These are phyloP conservation scores for Lepus oiostolus DNA, from an alignment of 2,797 vertebrate species.

Conservation along the genomic window DNA sequence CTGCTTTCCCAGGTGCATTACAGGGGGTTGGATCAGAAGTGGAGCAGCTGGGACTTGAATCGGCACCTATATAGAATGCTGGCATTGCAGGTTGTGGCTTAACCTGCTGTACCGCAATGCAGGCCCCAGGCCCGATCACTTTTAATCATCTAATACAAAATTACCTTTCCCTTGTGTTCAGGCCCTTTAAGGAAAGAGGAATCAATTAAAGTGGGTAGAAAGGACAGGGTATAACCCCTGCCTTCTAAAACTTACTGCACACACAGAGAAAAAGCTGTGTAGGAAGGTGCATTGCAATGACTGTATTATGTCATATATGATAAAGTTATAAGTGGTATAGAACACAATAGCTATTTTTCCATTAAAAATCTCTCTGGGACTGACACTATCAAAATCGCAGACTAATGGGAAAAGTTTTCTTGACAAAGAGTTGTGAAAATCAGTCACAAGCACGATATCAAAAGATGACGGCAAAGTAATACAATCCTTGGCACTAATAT, in stretches of 20 bases:
- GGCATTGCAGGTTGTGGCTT: too few relatives aligned
- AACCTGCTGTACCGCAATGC: too few relatives aligned
- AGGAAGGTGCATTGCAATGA: background rate
- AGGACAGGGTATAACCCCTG: background rate
- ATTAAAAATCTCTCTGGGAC: background rate
- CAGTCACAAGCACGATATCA: background rate
- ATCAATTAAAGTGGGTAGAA: background rate
- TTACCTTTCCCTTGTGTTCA: background rate
- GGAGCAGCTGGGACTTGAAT: too few relatives aligned
- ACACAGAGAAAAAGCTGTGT: background rate
- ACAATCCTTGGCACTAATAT: background rate
- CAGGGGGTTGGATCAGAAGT: too few relatives aligned
- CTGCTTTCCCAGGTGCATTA: too few relatives aligned
- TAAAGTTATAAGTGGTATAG: background rate
- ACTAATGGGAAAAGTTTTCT: background rate
- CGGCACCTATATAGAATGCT: too few relatives aligned
- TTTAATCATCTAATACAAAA: constrained; percentile 10
- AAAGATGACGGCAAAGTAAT: constrained; percentile 1
- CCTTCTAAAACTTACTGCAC: background rate
- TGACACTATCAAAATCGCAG: background rate
- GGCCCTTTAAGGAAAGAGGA: background rate
- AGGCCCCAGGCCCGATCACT: background rate
- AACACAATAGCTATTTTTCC: background rate
- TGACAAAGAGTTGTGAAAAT: constrained; percentile 5
- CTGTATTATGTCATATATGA: background rate